Base-by-base conservation (phyloP, 1,140 invertebrate genomes). In the Sweltsa coloradensis region DNA sequence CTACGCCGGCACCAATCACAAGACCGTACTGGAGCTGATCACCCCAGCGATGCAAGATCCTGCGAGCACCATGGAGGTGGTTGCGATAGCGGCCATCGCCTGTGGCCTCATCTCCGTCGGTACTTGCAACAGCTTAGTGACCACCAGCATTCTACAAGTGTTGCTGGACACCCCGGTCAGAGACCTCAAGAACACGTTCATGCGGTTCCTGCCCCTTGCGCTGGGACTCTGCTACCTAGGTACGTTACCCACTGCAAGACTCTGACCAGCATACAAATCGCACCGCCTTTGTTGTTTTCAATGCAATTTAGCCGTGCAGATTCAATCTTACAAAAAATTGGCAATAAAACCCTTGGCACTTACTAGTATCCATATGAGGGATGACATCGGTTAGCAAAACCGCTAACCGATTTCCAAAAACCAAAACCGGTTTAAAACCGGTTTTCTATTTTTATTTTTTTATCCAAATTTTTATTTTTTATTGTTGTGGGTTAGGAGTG, bases 1-100 rank as follows among this genome's bases (percentile, higher is more conserved):
- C 1, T 81, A 81, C 64, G 74, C 79, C 40, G 81, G 81, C 4
- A 76, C 76, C 7, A 78, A 81, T 56, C 62, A 77, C 47, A 68
- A 75, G 49, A 75, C 79, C 54, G 74, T 81, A 24, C 57, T 80
- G 1, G 62, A 55, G 34, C 51, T 70, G 2, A 60, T 77, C 14
- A 53, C 72, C 4, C 71, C 73, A 34, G 73, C 76, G 7, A 57
- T 82, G 29, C 59, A 64, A 16, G 75, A 79, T 57, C 55, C 62
- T 9, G 71, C 74, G 45, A 67, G 70, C 25, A 68, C 60, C 22
- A 66, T 74, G 58, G 79, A 82, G 63, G 70, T 79, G 13, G 59
- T 78, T 47, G 75, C 75, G 25, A 60, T 81, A 39, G 69, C 79
- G 41, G 74, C 73, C 3, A 55, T 83, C 18, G 67, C 78, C 1